These are phyloP conservation scores for Typhlichthys eigenmanni DNA, from an alignment of 2,797 vertebrate genomes.

Conservation along the genomic window DNA sequence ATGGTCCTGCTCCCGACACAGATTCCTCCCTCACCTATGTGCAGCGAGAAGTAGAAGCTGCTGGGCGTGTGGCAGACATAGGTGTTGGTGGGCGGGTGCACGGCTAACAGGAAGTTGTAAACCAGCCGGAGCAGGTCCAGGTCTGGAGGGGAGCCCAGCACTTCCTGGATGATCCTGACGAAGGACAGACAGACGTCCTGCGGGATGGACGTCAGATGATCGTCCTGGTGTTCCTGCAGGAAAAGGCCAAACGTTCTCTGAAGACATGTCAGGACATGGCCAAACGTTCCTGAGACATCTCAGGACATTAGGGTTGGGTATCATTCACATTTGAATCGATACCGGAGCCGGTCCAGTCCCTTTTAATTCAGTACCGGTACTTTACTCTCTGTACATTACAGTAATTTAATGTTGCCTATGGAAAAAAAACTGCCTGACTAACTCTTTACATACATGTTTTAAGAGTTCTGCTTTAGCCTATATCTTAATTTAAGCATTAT, in stretches of 20 bases:
- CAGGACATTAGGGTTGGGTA: too few species aligned
- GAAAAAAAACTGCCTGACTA: too few species aligned
- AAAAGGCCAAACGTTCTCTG: background rate
- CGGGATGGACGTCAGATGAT: constrained; percentile 87
- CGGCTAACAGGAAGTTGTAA: constrained; percentile 95
- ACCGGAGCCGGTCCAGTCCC: too few species aligned
- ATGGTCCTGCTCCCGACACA: background rate
- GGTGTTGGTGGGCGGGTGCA: constrained; percentile 97
- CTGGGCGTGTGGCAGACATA: constrained; percentile 97
- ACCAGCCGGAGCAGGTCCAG: constrained; percentile 89
- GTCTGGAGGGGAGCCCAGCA: constrained; percentile 95
- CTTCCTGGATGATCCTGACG: constrained; percentile 98
- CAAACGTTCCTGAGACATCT: too few species aligned
- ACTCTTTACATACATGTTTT: too few species aligned
- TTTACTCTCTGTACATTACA: too few species aligned
- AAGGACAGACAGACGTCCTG: constrained; percentile 93
- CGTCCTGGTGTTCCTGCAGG: constrained; percentile 90
- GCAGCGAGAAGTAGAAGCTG: constrained; percentile 96
- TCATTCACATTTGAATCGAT: too few species aligned
- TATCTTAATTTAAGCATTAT: too few species aligned
- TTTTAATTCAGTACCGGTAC: too few species aligned
- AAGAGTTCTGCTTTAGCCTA: too few species aligned
- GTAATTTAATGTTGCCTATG: too few species aligned
- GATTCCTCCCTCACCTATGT: constrained; percentile 83
- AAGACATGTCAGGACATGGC: too few species aligned